Evolutionary conservation across 1,140 invertebrate genomes (phyloP), one percentile per base, ranked within the genome.

Genomic region (Eurosta solidaginis): DNA sequence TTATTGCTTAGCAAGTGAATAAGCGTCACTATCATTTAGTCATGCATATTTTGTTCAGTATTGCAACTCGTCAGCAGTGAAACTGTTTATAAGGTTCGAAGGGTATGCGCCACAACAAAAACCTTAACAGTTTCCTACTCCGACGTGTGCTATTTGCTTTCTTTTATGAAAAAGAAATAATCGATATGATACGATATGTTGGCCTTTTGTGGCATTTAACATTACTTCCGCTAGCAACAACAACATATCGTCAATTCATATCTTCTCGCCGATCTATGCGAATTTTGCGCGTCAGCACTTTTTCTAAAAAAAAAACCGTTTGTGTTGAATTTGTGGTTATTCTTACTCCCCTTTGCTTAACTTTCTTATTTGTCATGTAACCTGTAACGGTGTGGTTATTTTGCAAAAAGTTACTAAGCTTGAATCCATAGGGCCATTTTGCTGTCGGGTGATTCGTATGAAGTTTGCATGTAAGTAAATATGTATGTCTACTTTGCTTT

Each of bases 1-100:
- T 68, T 68, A 68, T 68, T 68, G 59, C 59, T 7, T n/a, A 40
- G 59, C 59, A 68, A 40, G 33, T 68, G 59, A 40, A 40, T 40
- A 68, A 68, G 59, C 59, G 59, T 68, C 59, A 68, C 59, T 68
- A 40, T 9, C 33, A n/a, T 20, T 40, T 33, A 33, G n/a, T n/a
- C n/a, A n/a, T n/a, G n/a, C n/a, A n/a, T n/a, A n/a, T n/a, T n/a
- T n/a, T n/a, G n/a, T n/a, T 68, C 59, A 68, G n/a, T 68, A 25
- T 25, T 2, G 22, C 12, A 20, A 25, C 27, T 68, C 33, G 59
- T 40, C 59, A 68, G 59, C n/a, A 9, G 36, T n/a, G 33, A 40
- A n/a, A 33, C 59, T 40, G 12, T 68, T 68, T 40, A 68, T 10
- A 68, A 40, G 14, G 9, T 47, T 47, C 5, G 45, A 12, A n/a